Evolutionary conservation across 2,888 invertebrate genomes (phyloP).

Genomic region (Drosophila testacea): DNA sequence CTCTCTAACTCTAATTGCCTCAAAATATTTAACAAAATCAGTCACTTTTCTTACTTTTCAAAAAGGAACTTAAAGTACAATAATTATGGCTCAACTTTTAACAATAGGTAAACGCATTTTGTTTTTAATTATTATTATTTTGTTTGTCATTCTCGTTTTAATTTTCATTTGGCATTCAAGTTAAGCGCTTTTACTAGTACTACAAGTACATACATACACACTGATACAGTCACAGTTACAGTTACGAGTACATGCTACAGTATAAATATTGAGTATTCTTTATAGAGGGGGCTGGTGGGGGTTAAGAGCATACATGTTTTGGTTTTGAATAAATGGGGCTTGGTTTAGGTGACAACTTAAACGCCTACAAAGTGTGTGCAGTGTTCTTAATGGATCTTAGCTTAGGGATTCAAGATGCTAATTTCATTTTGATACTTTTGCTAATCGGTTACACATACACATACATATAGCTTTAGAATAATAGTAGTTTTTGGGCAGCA

Average conservation of each 20-base stretch:
- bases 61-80: conserved; percentile 74
- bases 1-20: conserved; percentile 55
- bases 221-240: conserved; percentile 53
- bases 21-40: conserved; percentile 82
- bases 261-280: conserved; percentile 55
- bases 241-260: conserved; percentile 50
- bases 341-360: conserved; percentile 41
- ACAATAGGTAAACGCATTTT: conserved; percentile 50
- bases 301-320: conserved; percentile 8
- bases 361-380: conserved; percentile 34
- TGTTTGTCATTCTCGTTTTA: conserved; percentile 2
- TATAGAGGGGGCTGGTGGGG: conserved; percentile 1
- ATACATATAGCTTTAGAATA: conserved; percentile 39
- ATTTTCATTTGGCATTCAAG: conserved; percentile 16
- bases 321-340: conserved; percentile 17
- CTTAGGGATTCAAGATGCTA: conserved; percentile 36
- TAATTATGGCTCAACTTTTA: conserved; percentile 57
- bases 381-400: conserved; percentile 38
- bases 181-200: conserved; percentile 62
- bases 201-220: conserved; percentile 58
- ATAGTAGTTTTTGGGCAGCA: conserved; percentile 52
- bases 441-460: conserved; percentile 65
- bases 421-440: conserved; percentile 50
- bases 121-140: conserved; percentile 11
- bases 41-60: conserved; percentile 65